Base-by-base conservation (phyloP, 2,888 invertebrate species). In the Leucania comma region DNA sequence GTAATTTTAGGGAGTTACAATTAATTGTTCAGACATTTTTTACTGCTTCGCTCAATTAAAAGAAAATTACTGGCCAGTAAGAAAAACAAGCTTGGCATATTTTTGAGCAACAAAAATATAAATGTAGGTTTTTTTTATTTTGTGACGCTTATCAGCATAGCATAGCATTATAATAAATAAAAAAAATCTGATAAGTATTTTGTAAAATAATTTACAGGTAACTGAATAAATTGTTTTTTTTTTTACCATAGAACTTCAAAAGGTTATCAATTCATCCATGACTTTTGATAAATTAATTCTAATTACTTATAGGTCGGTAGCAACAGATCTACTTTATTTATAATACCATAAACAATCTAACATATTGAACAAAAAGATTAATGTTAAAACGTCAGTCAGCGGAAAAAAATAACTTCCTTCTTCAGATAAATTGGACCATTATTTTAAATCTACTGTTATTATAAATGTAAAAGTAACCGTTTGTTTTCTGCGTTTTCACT, bases 1-100 rank as follows among this genome's bases (percentile, higher is more conserved):
- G 73, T 72, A 72, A 73, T 78, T 82, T 82, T 72, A 60, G 65
- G 62, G 64, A 68, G 63, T 60, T 68, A 73, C 69, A 70, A 73
- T 77, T 83, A 80, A 82, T 75, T 77, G 83, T 68, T 61, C 74
- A 20, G 59, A 70, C 71, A 66, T 73, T 72, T 75, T 75, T 73
- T 82, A 81, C 67, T 46, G 53, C 60, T 68, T 51, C 53, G 59
- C 42, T 68, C 72, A 84, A 84, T 81, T 75, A 57, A 72, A 63
- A 4, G 20, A 75, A 66, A 78, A 72, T 72, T 60, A 58, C 46
- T 57, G 48, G 48, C 50, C 35, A 64, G 68, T 72, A 68, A 72
- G 6, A 54, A 72, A 70, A 75, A 66, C 17, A 38, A 63, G 12
- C 24, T 42, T 9, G 6, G 0, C 26, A 4, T 51, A 29, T 38